phyloP scores from a whole-genome alignment of 2,797 vertebrate species.

The Lagodon rhomboides region DNA sequence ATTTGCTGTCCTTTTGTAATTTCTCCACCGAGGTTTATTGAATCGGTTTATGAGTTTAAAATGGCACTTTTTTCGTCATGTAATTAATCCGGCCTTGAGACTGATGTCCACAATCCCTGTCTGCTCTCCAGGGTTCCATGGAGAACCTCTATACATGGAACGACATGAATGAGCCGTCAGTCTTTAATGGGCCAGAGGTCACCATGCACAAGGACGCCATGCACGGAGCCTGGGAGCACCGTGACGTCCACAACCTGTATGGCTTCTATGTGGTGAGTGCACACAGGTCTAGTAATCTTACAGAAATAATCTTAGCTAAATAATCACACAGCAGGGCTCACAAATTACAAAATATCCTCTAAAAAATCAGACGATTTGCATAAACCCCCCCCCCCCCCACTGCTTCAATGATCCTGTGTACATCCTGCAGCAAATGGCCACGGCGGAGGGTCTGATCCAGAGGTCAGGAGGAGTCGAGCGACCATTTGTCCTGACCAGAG shows the following conservation, averaged over 20 bases:
- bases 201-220: conserved; percentile 95
- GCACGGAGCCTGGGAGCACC: conserved; percentile 93
- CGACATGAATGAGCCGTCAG: conserved; percentile 96
- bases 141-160: conserved; percentile 93
- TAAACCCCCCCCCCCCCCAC: background rate
- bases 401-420: conserved; percentile 2
- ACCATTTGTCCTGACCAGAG: conserved; percentile 92
- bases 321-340: background rate
- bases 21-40: background rate
- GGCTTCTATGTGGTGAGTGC: conserved; percentile 94
- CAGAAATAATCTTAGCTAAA: background rate
- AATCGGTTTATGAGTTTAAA: background rate
- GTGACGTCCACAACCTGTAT: conserved; percentile 94
- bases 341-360: background rate
- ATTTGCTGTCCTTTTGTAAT: background rate
- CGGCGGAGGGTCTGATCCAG: conserved; percentile 88
- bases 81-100: background rate
- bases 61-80: background rate
- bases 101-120: conserved; percentile 11
- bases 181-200: conserved; percentile 96
- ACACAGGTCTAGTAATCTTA: background rate
- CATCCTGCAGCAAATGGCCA: conserved; percentile 91
- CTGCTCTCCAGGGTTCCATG: conserved; percentile 86
- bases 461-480: conserved; percentile 91
- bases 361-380: background rate